Conservation (phyloP, 2,113 vertebrate genomes). For the Neolamprologus kungweensis region DNA sequence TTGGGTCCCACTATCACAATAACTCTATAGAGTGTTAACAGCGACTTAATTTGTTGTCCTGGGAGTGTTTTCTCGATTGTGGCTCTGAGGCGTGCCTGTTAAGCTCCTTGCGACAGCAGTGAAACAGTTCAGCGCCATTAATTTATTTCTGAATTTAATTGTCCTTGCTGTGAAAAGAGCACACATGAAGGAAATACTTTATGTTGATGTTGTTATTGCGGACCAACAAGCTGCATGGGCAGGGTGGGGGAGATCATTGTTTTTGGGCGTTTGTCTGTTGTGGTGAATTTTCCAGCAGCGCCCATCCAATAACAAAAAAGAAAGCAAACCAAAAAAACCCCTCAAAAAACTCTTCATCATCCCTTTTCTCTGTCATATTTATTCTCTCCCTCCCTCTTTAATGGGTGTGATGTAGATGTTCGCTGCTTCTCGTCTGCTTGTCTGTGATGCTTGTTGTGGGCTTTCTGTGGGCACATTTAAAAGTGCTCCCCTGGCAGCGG, state of each 20-base stretch:
- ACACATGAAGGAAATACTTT: constrained; percentile 41
- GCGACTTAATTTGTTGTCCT: constrained; percentile 28
- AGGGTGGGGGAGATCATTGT: constrained; percentile 46
- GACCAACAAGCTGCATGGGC: constrained; percentile 26
- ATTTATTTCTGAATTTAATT: constrained; percentile 40
- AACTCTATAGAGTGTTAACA: background rate
- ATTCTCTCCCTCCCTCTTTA: constrained; percentile 45
- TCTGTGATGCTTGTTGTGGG: constrained; percentile 61
- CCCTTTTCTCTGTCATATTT: constrained; percentile 44
- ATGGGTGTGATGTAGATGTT: constrained; percentile 57
- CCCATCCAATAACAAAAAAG: constrained; percentile 42
- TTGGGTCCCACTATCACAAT: constrained; percentile 3
- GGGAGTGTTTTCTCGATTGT: constrained; percentile 14
- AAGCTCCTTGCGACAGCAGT: constrained; percentile 32
- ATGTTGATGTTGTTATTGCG: constrained; percentile 51
- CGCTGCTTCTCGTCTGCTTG: constrained; percentile 37
- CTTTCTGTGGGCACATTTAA: constrained; percentile 54
- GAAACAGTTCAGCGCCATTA: constrained; percentile 26
- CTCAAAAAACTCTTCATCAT: constrained; percentile 38
- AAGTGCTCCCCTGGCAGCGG: constrained; percentile 56
- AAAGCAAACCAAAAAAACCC: background rate
- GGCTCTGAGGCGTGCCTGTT: constrained; percentile 22
- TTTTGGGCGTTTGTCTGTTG: constrained; percentile 60
- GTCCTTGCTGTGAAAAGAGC: constrained; percentile 31
- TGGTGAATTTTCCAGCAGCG: constrained; percentile 50